Base-by-base conservation (phyloP, 2,888 invertebrate species). In the Cheilosia impressa region DNA sequence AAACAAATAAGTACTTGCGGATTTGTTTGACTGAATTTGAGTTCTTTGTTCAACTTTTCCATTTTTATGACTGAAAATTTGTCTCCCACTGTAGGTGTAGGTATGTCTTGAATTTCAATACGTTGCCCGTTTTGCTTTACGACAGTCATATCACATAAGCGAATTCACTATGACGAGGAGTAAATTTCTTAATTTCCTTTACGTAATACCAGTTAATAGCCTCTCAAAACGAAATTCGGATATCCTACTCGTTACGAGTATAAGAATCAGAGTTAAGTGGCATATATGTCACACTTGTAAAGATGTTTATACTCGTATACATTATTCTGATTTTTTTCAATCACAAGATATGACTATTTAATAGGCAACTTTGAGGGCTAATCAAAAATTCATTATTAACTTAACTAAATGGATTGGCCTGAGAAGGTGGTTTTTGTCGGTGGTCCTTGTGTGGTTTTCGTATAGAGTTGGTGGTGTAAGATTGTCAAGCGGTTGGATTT, bases 21-120 rank as follows among this genome's bases (percentile, higher is more conserved):
- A 43, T 55, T 68, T 31, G 66, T 68, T 68, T 55, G 47, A 13
- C 15, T 50, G 47, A 50, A 50, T 31, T 34, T 22, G 52, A 52
- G 38, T 38, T 41, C 38, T 22, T 52, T 52, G 34, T 41, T 38
- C 22, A 66, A 27, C 15, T 66, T 41, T 52, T 41, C 6, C 1
- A 47, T 66, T 53, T 53, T 15, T 7, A 22, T 65, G 38, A n/a
- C n/a, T 3, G 15, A 52, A 24, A 24, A 52, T 41, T 41, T 66
- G 41, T 53, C 10, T 41, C 38, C n/a, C 22, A 15, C 4, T 31
- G 5, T 24, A 17, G 9, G 27, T 10, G 15, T 60, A 7, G 24
- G 47, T 50, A 7, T 43, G 47, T 50, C 7, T 38, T 66, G 38
- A 53, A 66, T 66, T 53, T 52, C 41, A 66, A 66, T 24, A 65